Conservation (phyloP, 2,113 vertebrate species). For the Brachionichthys hirsutus region DNA sequence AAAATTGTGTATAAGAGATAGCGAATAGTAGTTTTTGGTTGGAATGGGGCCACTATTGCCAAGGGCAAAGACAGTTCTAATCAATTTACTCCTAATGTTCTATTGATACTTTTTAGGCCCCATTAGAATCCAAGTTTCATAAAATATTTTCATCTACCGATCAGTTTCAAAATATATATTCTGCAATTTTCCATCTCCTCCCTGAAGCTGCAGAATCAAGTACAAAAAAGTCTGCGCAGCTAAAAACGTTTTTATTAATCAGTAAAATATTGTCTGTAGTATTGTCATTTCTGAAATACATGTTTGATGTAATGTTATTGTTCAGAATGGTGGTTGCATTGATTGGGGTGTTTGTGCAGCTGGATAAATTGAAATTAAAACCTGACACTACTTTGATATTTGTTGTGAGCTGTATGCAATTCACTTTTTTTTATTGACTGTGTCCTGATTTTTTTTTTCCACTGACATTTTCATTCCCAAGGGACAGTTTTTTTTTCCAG, state of each 20-base stretch:
- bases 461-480: background rate
- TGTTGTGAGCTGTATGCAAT: constrained; percentile 1
- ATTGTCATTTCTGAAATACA: background rate
- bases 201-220: background rate
- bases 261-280: too few relatives aligned
- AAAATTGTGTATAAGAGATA: constrained; percentile 32
- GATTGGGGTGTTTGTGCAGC: background rate
- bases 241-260: too few relatives aligned
- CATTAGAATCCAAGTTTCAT: constrained; percentile 6
- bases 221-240: too few relatives aligned
- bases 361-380: constrained; percentile 19
- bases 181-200: background rate
- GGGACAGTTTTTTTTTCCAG: too few relatives aligned
- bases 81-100: constrained; percentile 71
- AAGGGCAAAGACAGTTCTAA: constrained; percentile 69
- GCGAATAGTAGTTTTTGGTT: constrained; percentile 50
- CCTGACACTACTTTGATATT: constrained; percentile 22
- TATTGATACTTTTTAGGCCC: constrained; percentile 62
- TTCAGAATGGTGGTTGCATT: too few relatives aligned
- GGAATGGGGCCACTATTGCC: constrained; percentile 57
- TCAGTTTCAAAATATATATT: background rate
- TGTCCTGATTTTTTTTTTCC: background rate
- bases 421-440: constrained; percentile 24
- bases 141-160: background rate
- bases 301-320: too few relatives aligned